phyloP scores from a whole-genome alignment of 2,113 vertebrate genomes.

The Poicephalus gulielmi region DNA sequence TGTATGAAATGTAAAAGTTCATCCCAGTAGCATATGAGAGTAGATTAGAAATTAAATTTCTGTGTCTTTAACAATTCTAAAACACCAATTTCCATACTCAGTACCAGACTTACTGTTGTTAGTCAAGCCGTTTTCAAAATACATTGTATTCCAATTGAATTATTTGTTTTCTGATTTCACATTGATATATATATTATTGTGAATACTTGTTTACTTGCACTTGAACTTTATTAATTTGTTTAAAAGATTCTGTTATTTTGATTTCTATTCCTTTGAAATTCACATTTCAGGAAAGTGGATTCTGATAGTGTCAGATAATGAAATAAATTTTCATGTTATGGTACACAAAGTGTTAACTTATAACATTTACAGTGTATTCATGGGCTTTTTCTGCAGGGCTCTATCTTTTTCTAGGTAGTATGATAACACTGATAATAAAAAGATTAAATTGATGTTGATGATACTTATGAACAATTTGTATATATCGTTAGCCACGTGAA shows the following conservation, averaged over 20 bases:
- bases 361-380: background rate
- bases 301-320: background rate
- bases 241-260: background rate
- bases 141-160: slow-evolving; percentile 41
- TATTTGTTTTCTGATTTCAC: background rate
- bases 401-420: background rate
- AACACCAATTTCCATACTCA: slow-evolving; percentile 9
- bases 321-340: background rate
- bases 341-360: background rate
- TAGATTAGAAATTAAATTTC: background rate
- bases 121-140: slow-evolving; percentile 47
- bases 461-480: background rate
- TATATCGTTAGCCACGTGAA: background rate
- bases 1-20: background rate
- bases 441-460: background rate
- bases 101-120: slow-evolving; percentile 20
- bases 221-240: background rate
- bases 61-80: slow-evolving; percentile 26
- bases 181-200: background rate
- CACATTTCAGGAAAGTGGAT: background rate
- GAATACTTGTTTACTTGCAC: background rate
- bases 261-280: background rate
- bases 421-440: background rate
- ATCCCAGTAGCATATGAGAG: background rate
- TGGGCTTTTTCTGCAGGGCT: background rate